These are phyloP conservation scores for Puffinus mauretanicus DNA, from an alignment of 2,113 vertebrate genomes.

Conservation along the genomic window DNA sequence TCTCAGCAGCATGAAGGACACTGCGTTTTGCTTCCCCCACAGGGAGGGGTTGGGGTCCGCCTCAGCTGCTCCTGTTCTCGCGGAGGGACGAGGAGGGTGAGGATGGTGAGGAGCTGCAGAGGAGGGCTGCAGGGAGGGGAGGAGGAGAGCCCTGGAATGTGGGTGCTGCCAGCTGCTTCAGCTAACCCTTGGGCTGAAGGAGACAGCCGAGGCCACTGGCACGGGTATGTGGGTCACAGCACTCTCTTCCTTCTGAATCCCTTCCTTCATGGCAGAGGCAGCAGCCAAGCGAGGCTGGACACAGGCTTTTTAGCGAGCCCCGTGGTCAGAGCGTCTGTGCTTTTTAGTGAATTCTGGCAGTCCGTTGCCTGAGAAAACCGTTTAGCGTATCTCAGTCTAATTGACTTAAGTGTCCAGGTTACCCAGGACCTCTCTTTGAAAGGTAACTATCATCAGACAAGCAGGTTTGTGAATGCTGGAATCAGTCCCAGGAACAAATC, in stretches of 20 bases:
- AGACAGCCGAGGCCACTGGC: background rate
- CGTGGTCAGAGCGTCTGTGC: background rate
- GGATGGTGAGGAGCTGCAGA: background rate
- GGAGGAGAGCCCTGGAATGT: background rate
- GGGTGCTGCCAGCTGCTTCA: background rate
- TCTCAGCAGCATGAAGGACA: background rate
- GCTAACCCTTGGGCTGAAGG: background rate
- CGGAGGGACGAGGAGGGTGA: background rate
- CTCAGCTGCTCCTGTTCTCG: accelerated
- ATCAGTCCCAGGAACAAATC: background rate
- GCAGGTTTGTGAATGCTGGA: background rate
- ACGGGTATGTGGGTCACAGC: background rate
- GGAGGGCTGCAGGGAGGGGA: background rate
- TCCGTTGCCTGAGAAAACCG: background rate
- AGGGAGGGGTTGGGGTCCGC: background rate
- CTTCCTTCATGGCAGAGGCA: background rate
- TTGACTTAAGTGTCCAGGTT: background rate
- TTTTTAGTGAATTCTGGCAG: background rate
- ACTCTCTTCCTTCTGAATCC: background rate
- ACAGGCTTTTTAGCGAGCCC: background rate
- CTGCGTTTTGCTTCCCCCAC: background rate
- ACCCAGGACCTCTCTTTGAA: background rate
- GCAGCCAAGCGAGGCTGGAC: background rate
- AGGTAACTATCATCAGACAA: background rate
- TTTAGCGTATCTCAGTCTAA: background rate